A percentile compares a stretch with the other conserved stretches of the same genome.
Conservation (phyloP, 1,140 invertebrate species). For the Yoshiicerus persimilis region DNA sequence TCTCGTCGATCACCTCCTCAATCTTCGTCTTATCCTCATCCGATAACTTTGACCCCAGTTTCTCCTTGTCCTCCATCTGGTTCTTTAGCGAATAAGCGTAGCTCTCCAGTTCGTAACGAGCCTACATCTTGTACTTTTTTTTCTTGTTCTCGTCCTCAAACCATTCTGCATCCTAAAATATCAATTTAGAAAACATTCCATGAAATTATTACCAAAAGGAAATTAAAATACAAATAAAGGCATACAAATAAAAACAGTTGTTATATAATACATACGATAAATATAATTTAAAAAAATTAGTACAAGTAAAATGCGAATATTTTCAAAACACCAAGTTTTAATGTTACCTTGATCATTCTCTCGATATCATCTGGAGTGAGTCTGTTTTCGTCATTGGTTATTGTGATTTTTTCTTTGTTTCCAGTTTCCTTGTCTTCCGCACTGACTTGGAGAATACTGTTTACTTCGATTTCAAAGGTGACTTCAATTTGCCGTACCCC, state of each 20-base stretch:
- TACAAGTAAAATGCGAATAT: too few species aligned
- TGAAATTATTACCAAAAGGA: not conserved
- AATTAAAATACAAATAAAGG: too few species aligned
- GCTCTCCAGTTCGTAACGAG: conserved; percentile 92
- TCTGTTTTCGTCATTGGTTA: conserved; percentile 90
- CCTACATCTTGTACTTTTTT: conserved; percentile 93
- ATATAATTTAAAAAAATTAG: too few species aligned
- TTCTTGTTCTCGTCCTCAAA: conserved; percentile 99
- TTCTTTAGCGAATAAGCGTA: conserved; percentile 98
- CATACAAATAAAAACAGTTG: not conserved
- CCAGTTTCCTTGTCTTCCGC: conserved; percentile 99
- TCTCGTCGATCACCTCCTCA: conserved; percentile 92
- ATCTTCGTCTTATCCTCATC: conserved; percentile 94
- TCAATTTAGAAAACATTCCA: not conserved
- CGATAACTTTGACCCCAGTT: conserved; percentile 87
- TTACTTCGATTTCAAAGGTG: conserved; percentile 98
- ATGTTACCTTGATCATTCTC: conserved; percentile 80
- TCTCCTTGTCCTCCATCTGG: conserved; percentile 96
- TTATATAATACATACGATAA: too few species aligned
- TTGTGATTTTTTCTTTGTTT: conserved; percentile 97
- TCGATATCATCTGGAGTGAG: conserved; percentile 97
- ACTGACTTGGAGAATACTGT: conserved; percentile 89
- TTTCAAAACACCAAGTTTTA: too few species aligned
- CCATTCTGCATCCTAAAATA: conserved; percentile 80
- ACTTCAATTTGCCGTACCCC: conserved; percentile 99